A percentile compares a stretch with the other conserved stretches of the same genome.
Evolutionary conservation across 2,797 vertebrate genomes (phyloP).

Genomic region (Helicolenus hilgendorfi): DNA sequence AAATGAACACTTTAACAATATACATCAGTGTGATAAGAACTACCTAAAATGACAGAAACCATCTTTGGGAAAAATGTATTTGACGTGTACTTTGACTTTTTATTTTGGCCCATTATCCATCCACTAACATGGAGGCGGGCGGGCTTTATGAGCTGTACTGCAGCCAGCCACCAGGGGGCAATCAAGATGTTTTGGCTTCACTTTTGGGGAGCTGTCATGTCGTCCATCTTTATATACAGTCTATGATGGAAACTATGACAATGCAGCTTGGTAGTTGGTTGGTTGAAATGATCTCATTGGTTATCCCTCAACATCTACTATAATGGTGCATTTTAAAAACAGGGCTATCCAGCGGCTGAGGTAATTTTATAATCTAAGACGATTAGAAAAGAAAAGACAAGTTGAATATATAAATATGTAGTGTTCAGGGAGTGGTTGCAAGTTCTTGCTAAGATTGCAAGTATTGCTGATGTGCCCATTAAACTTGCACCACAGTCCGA

Average conservation of each 20-base stretch:
- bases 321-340: neutral
- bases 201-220: too few species aligned
- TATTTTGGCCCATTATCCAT: too few species aligned
- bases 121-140: too few species aligned
- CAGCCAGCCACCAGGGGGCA: too few species aligned
- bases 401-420: neutral
- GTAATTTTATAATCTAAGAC: neutral
- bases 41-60: too few species aligned
- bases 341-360: neutral
- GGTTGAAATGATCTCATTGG: neutral
- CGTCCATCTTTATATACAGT: too few species aligned
- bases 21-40: too few species aligned
- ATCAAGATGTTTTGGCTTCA: too few species aligned
- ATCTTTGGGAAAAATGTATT: too few species aligned
- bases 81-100: too few species aligned
- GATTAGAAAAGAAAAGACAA: neutral
- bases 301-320: neutral
- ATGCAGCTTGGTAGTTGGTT: neutral
- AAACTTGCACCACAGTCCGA: neutral
- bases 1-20: too few species aligned
- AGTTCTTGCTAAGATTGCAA: constrained; percentile 13
- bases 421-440: neutral
- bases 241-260: neutral
- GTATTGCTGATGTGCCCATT: neutral
- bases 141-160: too few species aligned